Base-by-base conservation (phyloP, 37 sponge, comb jelly and placozoan species). In the Cliona cf. orientalis region DNA sequence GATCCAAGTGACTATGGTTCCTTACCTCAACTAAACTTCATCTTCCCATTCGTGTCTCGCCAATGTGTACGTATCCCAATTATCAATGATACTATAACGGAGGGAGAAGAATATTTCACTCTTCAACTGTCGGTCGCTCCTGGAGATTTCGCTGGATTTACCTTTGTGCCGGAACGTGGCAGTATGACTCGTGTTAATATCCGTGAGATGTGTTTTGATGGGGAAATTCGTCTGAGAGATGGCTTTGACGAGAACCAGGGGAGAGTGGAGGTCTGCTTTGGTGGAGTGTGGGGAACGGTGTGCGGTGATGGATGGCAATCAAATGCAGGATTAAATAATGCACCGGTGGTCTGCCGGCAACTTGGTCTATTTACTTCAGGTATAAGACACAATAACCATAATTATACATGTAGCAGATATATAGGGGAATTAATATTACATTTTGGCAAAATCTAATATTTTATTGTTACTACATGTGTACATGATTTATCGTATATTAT, bases 201-300 rank as follows among this genome's bases (percentile, higher is more conserved):
- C 53, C 14, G 9, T 26, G 74, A 23, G 17, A 28, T 5, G 5
- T 77, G 78, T 60, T 14, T 26, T 14, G 78, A 77, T 36, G 78
- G 78, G 3, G 64, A 77, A 4, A 44, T 77, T 39, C 39, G 78
- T 32, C 64, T 77, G 21, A 61, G 21, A 17, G 44, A 39, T 26
- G 78, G 78, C 5, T 2, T 34, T 22, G 17, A 12, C 5, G 2
- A 23, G 25, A 22, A 3, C n/a, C 21, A 77, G 22, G 78, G 78
- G 1, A 36, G 78, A 60, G 65, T 77, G 9, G 78, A 77, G 36
- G 44, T 77, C 26, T 77, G 78, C 38, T 38, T 60, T 2, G 19
- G 22, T 35, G 78, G 65, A 38, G 25, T 31, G 2, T 77, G 78
- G 78, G 78, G 78, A 0, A 60, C 78, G 9, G 65, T 77, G 31